Conservation (phyloP, 2,113 vertebrate genomes). For the Passer montanus region DNA sequence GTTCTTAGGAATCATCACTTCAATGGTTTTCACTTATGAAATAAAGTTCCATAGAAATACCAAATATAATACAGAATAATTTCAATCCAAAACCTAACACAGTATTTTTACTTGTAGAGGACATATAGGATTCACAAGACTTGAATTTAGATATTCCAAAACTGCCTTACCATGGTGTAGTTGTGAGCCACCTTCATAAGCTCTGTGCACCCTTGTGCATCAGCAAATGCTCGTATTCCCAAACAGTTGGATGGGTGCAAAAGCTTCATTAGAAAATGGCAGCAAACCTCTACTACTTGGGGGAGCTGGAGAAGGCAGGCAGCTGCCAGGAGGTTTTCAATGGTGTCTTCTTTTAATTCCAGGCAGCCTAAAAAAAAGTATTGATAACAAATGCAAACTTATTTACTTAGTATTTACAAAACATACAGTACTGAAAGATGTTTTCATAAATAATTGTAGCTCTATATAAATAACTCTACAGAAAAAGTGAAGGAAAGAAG, state of each 20-base stretch:
- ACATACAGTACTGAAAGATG: not conserved
- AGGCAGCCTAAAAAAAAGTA: constrained; percentile 69
- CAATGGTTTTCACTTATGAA: not conserved
- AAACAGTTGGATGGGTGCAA: constrained; percentile 82
- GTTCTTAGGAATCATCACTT: not conserved
- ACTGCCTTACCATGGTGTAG: constrained; percentile 83
- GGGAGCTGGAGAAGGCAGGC: constrained; percentile 82
- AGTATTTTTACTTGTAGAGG: not conserved
- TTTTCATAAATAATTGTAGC: not conserved
- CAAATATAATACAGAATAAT: not conserved
- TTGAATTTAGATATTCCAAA: not conserved
- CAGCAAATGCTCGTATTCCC: constrained; percentile 82
- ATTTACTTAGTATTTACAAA: not conserved
- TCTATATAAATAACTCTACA: not conserved
- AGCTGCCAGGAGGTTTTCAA: constrained; percentile 82
- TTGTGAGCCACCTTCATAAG: constrained; percentile 83
- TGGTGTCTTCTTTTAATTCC: constrained; percentile 82
- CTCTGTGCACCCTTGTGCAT: constrained; percentile 81
- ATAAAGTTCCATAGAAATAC: not conserved
- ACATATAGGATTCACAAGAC: not conserved
- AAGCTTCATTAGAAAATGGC: constrained; percentile 83
- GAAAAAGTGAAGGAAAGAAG: not conserved
- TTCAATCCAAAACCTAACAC: not conserved
- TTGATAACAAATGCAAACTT: not conserved
- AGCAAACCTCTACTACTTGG: constrained; percentile 83